Evolutionary conservation across 2,888 invertebrate genomes (phyloP), one percentile per base, ranked within the genome.

Genomic region (Gisinianus flammeolus): DNA sequence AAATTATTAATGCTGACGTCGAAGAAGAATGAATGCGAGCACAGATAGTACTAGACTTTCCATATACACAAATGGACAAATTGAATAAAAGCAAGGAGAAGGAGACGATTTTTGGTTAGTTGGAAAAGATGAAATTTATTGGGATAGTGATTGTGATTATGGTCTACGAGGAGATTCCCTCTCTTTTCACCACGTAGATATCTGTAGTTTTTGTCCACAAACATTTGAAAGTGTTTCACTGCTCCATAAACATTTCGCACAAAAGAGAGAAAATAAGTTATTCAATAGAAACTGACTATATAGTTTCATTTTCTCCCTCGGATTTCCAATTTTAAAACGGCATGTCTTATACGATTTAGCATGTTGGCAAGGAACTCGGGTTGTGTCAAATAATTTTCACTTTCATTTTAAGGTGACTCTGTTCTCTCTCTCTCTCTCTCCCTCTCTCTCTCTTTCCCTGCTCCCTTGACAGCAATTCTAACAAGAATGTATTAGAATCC

Each of bases 241-340:
- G n/a, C 56, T 56, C 71, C 54, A 71, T 71, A 71, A 71, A 71
- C 56, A 54, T 71, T 56, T 71, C 71, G 56, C 30, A 71, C 54
- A 54, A 71, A 71, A 71, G 56, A 54, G 54, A 56, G 56, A 71
- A 52, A 71, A 71, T 30, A 71, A 54, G 56, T 56, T 71, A 54
- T 71, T 71, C 66, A 26, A 12, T 66, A 12, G 30, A 30, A 64
- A n/a, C n/a, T n/a, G n/a, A n/a, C 19, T 8, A 30, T 66, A 19
- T 66, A 30, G 28, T 66, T 66, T 19, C 31, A 28, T 26, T 24
- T 26, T 66, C 66, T 26, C n/a, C 66, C 6, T 66, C 66, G 12
- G n/a, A 56, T 30, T 54, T 54, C 28, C 54, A 71, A 71, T 54
- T 68, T 70, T 70, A 54, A n/a, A 52, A 64, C 56, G 62, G 26